Percentiles rank a stretch among this genome's conserved stretches.
phyloP scores from a whole-genome alignment of 2,113 vertebrate species.

The Podarcis muralis region DNA sequence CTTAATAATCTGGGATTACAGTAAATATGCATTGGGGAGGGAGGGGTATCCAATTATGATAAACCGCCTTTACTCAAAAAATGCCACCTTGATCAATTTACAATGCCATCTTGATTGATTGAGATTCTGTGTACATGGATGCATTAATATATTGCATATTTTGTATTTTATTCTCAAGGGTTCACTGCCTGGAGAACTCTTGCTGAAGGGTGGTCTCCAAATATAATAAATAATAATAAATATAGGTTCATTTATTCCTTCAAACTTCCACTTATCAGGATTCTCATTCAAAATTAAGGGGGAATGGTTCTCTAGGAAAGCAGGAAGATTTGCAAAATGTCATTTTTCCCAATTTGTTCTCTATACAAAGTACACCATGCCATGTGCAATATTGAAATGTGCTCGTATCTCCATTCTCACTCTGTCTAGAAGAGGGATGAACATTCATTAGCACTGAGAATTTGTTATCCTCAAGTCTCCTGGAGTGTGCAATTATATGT shows the following conservation, averaged over 20 bases:
- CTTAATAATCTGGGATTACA: neutral
- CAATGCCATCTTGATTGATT: neutral
- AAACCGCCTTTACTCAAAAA: neutral
- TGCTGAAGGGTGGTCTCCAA: neutral
- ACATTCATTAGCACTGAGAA: neutral
- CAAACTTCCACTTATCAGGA: neutral
- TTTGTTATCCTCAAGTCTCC: neutral
- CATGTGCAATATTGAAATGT: neutral
- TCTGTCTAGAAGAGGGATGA: neutral
- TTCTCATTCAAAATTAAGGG: neutral
- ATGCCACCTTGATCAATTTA: neutral
- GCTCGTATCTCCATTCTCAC: neutral
- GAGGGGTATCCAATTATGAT: neutral
- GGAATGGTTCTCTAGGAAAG: neutral
- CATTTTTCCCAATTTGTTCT: neutral
- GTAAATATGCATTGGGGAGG: neutral
- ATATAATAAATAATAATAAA: neutral
- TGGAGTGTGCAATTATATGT: conserved; percentile 2
- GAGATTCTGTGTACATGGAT: no score
- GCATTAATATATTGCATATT: neutral
- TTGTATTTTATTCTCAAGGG: neutral
- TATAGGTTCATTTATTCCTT: neutral
- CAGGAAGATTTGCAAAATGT: neutral
- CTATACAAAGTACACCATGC: neutral
- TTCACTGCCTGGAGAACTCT: no score